Evolutionary conservation across 92 coral and sea anemone genomes (phyloP).

Genomic region (Bergia sp.): DNA sequence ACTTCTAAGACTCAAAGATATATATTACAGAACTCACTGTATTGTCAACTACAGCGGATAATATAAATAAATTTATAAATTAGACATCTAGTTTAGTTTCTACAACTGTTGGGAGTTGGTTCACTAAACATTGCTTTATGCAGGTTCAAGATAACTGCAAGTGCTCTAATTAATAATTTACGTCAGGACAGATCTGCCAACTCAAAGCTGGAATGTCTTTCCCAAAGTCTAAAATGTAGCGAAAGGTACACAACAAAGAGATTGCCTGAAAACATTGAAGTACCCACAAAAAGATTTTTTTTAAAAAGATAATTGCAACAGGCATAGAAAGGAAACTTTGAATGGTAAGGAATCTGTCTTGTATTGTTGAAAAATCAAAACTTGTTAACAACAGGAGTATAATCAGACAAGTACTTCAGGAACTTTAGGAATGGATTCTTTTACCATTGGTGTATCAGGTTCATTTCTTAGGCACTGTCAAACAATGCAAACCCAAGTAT

Average conservation of each 20-base stretch:
- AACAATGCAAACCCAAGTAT: neutral
- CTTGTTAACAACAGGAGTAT: neutral
- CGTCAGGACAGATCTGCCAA: neutral
- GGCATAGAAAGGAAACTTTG: neutral
- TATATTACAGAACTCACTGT: slow-evolving; percentile 39
- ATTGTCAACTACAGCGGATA: slow-evolving; percentile 31
- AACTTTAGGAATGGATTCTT: neutral
- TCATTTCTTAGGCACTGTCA: neutral
- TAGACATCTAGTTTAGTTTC: slow-evolving; percentile 36
- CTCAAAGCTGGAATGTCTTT: neutral
- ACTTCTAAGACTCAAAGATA: slow-evolving; percentile 46
- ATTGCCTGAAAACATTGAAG: neutral
- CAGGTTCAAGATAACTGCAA: slow-evolving; percentile 4
- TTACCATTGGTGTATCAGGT: neutral
- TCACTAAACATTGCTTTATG: neutral
- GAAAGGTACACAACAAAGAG: neutral
- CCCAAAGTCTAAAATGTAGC: neutral
- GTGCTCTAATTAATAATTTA: neutral
- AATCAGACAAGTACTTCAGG: neutral
- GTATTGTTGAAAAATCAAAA: neutral
- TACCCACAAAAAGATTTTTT: neutral
- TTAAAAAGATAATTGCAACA: neutral
- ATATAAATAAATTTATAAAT: slow-evolving; percentile 48
- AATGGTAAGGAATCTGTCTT: neutral
- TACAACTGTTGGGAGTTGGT: slow-evolving; percentile 22